A percentile compares a stretch with the other conserved stretches of the same genome.
These are phyloP conservation scores for Goniozus legneri DNA, from an alignment of 1,140 invertebrate species.

Conservation along the genomic window DNA sequence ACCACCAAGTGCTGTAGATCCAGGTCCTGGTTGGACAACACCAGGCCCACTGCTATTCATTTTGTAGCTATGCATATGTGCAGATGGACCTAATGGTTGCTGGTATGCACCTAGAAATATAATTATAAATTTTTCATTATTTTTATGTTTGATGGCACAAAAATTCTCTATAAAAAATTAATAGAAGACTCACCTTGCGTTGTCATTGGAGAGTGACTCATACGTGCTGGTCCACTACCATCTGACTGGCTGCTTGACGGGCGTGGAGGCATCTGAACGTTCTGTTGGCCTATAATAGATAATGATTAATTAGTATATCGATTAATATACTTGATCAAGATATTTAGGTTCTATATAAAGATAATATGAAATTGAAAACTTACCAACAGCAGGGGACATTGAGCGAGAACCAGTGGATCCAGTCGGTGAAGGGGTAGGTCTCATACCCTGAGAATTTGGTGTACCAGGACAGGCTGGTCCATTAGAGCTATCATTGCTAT, in stretches of 20 bases:
- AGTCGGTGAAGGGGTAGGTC: slow-evolving; percentile 88
- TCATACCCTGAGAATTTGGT: slow-evolving; percentile 74
- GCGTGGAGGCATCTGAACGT: slow-evolving; percentile 87
- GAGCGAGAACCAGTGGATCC: slow-evolving; percentile 89
- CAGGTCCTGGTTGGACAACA: slow-evolving; percentile 45
- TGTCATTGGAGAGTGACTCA: slow-evolving; percentile 74
- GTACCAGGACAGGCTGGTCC: slow-evolving; percentile 69
- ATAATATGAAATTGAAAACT: slow-evolving; percentile 47
- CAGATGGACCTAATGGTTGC: slow-evolving; percentile 62
- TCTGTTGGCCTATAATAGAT: slow-evolving; percentile 71
- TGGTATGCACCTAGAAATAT: slow-evolving; percentile 55
- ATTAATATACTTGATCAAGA: slow-evolving; percentile 2
- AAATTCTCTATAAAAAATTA: neutral
- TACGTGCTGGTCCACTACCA: slow-evolving; percentile 66
- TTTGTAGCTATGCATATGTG: slow-evolving; percentile 61
- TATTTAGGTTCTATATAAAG: slow-evolving; percentile 8
- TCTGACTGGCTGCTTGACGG: slow-evolving; percentile 87
- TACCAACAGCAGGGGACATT: slow-evolving; percentile 93
- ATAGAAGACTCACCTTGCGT: slow-evolving; percentile 57
- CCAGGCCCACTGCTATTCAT: slow-evolving; percentile 51
- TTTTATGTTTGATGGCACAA: slow-evolving; percentile 1
- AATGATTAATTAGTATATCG: slow-evolving; percentile 2
- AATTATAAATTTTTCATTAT: slow-evolving; percentile 1
- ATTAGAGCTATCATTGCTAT: slow-evolving; percentile 79
- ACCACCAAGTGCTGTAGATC: slow-evolving; percentile 40